Conservation (phyloP, 2,888 invertebrate species). For the Apotomis betuletana region DNA sequence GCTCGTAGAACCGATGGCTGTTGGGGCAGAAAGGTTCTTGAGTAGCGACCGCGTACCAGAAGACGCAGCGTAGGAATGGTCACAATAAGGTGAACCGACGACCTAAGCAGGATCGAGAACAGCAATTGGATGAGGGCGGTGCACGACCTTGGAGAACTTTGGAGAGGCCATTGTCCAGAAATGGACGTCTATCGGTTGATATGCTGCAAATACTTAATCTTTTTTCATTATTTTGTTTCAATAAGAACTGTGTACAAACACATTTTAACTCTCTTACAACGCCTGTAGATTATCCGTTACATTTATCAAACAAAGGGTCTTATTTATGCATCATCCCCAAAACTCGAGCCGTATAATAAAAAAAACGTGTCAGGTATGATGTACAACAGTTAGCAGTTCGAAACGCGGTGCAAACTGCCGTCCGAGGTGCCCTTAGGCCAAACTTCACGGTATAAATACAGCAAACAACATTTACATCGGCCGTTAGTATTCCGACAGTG, state of each 20-base stretch:
- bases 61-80: too few relatives aligned
- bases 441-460: constrained; percentile 63
- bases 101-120: too few relatives aligned
- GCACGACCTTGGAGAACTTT: too few relatives aligned
- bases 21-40: too few relatives aligned
- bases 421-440: constrained; percentile 50
- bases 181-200: too few relatives aligned
- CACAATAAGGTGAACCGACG: too few relatives aligned
- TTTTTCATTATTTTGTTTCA: too few relatives aligned
- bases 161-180: too few relatives aligned
- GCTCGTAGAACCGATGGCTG: too few relatives aligned
- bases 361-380: constrained; percentile 51
- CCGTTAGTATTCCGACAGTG: constrained; percentile 65
- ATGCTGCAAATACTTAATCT: too few relatives aligned
- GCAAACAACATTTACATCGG: constrained; percentile 67
- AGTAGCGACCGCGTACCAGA: too few relatives aligned
- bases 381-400: constrained; percentile 53
- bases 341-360: constrained; percentile 37
- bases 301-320: constrained; percentile 32
- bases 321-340: constrained; percentile 32
- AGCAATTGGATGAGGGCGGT: too few relatives aligned
- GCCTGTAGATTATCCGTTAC: constrained; percentile 2
- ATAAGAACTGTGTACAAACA: background rate
- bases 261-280: background rate
- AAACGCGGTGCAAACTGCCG: constrained; percentile 51